These are phyloP conservation scores for Alca torda DNA, from an alignment of 2,797 vertebrate species.

Conservation along the genomic window DNA sequence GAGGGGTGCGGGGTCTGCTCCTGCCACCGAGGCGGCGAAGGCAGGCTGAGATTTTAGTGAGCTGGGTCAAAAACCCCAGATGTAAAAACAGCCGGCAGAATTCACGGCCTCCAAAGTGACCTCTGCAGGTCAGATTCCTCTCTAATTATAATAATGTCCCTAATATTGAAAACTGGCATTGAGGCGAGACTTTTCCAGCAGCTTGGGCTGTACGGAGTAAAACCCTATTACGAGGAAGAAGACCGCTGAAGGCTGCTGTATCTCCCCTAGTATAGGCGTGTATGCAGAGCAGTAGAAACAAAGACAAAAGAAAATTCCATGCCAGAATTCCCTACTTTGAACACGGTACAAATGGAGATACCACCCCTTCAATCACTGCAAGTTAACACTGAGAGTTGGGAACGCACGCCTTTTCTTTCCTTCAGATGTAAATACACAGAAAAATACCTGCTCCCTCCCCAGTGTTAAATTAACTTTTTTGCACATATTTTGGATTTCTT, in stretches of 20 bases:
- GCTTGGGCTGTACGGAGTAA: neutral
- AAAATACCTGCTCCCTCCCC: neutral
- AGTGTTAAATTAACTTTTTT: neutral
- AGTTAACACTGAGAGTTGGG: neutral
- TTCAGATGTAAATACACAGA: neutral
- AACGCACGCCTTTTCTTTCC: neutral
- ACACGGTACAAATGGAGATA: neutral
- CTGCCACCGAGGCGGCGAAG: fast-evolving
- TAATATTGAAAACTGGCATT: neutral
- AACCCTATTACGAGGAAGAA: neutral
- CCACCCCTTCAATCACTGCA: neutral
- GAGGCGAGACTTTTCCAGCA: neutral
- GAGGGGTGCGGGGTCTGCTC: neutral
- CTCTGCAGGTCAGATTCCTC: neutral
- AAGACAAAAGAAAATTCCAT: neutral
- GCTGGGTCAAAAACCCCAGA: neutral
- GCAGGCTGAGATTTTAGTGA: neutral
- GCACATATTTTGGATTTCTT: neutral
- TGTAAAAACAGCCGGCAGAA: neutral
- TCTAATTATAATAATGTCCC: neutral
- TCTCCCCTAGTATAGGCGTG: neutral
- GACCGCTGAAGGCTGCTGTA: neutral
- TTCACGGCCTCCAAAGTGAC: neutral
- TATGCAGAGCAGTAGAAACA: neutral
- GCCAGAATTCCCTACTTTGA: neutral